Base-by-base conservation (phyloP, 2,888 invertebrate species). In the Hartigia nigra region DNA sequence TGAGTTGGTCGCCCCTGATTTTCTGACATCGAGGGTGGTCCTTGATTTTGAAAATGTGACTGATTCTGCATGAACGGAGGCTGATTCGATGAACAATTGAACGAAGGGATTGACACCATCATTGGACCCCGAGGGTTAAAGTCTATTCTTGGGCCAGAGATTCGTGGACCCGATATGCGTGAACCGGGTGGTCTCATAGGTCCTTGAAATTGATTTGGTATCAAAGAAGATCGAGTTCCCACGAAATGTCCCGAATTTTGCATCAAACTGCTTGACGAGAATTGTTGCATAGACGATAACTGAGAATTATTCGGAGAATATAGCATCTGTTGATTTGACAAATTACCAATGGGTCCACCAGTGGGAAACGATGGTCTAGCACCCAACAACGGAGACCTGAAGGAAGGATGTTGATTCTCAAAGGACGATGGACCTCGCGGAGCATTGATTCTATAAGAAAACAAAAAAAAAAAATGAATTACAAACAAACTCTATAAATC, bases 321-420 rank as follows among this genome's bases (percentile, higher is more conserved):
- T 37, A 87, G 83, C 39, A 88, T 85, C 78, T 85, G 88, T 77
- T 88, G 88, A 79, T 87, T 87, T 76, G 85, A 85, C 36, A 87
- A 37, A 74, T 83, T 86, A 74, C 82, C 12, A 72, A 31, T 83
- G 12, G 87, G 84, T 74, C 86, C 81, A 77, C 87, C 86, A 36
- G 85, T 81, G 14, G 86, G 88, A 82, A 87, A 87, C 12, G 87
- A 83, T 2, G 88, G 86, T 76, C 88, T 84, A 35, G 86, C 86
- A 76, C 90, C 90, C 76, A 90, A 81, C 72, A 90, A 79, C 3
- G 88, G 87, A 69, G 87, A 86, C 75, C 90, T 78, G 80, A 84
- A 78, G 36, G 79, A 76, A 55, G 78, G 81, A n/a, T 81, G 82
- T 74, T 85, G 87, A 78, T 82, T 83, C 74, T 87, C 87, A 74